Base-by-base conservation (phyloP, 2,113 vertebrate genomes). In the Thunnus maccoyii region DNA sequence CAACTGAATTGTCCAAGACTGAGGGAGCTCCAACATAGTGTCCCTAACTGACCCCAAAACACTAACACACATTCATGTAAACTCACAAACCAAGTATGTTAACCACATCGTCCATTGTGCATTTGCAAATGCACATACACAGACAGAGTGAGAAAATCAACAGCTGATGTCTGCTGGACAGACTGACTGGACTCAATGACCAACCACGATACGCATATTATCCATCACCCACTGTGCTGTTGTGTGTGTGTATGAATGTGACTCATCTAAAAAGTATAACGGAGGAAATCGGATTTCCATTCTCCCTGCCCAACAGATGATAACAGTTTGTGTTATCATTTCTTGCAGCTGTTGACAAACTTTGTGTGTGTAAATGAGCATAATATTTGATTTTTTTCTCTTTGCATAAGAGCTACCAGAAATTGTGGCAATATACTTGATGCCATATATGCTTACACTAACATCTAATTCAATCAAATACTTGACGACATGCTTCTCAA, bases 331-430 rank as follows among this genome's bases (percentile, higher is more conserved):
- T 63, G 22, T 22, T 72, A 72, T 80, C 67, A 44, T 73, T 57
- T 77, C n/a, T 63, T 81, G 85, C 91, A 93, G 91, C 92, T 93
- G 92, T 77, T 86, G 80, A 85, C 75, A 73, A 73, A 84, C 61
- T 17, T 46, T 54, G 46, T 25, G 61, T 51, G 65, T 62, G 82
- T 76, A 63, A 72, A 73, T 57, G 80, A 75, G 58, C 47, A 54
- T 10, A 27, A 41, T 50, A 46, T 56, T 47, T 54, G 58, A 77
- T 48, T 54, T 55, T 30, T 73, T 46, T 30, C 58, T 75, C 69
- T 66, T 62, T 20, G 22, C 30, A 48, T 51, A 12, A 3, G 48
- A 41, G 51, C 4, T 11, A 20, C 17, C 3, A 10, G 30, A 3
- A 44, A n/a, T 51, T 52, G 61, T 71, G 22, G 30, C 41, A 30